Percentiles rank a stretch among this genome's conserved stretches.
Evolutionary conservation across 2,113 vertebrate species (phyloP).

Genomic region (Sphyrna mokarran): DNA sequence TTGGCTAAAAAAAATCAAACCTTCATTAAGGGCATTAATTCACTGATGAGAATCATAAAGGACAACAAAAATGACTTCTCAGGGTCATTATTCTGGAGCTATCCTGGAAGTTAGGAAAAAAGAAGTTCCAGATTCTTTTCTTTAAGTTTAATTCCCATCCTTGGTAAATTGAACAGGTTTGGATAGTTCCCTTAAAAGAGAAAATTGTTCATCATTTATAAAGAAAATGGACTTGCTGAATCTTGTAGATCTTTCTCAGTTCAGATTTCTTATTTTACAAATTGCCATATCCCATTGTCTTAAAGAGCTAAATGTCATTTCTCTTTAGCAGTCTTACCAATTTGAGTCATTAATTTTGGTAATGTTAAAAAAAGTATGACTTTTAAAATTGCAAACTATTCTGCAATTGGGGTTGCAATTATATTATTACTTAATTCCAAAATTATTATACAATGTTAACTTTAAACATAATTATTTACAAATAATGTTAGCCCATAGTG

Average conservation of each 20-base stretch:
- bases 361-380: not conserved
- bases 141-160: not conserved
- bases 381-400: conserved; percentile 4
- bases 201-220: not conserved
- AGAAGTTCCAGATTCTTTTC: not conserved
- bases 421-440: not conserved
- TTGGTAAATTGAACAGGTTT: not conserved
- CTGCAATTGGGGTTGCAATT: not conserved
- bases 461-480: not conserved
- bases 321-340: not conserved
- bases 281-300: not conserved
- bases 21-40: not conserved
- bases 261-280: not conserved
- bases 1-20: not conserved
- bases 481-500: not conserved
- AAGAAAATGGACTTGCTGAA: not conserved
- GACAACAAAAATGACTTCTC: not conserved
- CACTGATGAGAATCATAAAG: not conserved
- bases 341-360: not conserved
- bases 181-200: not conserved
- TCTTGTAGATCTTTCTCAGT: not conserved
- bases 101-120: not conserved
- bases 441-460: not conserved
- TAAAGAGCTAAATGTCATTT: not conserved
- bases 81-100: not conserved